Percentiles rank a stretch among this genome's conserved stretches.
Evolutionary conservation across 2,888 invertebrate genomes (phyloP).

Genomic region (Noctua comes): DNA sequence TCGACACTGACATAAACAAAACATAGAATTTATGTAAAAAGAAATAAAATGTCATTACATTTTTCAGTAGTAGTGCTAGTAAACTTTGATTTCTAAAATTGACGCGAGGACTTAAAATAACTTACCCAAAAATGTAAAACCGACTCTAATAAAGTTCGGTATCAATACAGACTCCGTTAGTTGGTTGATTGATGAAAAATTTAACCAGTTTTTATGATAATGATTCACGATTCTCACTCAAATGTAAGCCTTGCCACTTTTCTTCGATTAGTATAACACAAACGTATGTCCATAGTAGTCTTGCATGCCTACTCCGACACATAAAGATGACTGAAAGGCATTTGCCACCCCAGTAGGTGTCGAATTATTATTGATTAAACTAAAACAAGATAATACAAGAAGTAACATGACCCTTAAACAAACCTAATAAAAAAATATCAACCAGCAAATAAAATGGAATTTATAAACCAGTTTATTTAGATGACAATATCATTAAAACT

Average conservation of each 20-base stretch:
- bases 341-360: not conserved
- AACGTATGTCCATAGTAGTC: not conserved
- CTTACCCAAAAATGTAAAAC: not conserved
- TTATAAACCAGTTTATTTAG: not conserved
- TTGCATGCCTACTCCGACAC: not conserved
- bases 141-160: not conserved
- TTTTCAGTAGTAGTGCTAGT: not conserved
- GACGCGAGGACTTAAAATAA: not conserved
- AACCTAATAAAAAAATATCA: conserved; percentile 5
- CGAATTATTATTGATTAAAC: conserved; percentile 4
- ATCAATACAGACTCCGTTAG: not conserved
- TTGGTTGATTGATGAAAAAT: not conserved
- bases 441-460: not conserved
- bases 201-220: not conserved
- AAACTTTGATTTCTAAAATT: not conserved
- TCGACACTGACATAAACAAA: not conserved
- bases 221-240: not conserved
- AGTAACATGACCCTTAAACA: not conserved
- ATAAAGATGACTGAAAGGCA: not conserved
- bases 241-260: not conserved
- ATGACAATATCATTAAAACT: not conserved
- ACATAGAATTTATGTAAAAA: not conserved
- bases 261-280: not conserved
- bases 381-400: conserved; percentile 6
- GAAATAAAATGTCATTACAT: not conserved